Conservation (phyloP, 1,140 invertebrate species). For the Drosophila ambigua region DNA sequence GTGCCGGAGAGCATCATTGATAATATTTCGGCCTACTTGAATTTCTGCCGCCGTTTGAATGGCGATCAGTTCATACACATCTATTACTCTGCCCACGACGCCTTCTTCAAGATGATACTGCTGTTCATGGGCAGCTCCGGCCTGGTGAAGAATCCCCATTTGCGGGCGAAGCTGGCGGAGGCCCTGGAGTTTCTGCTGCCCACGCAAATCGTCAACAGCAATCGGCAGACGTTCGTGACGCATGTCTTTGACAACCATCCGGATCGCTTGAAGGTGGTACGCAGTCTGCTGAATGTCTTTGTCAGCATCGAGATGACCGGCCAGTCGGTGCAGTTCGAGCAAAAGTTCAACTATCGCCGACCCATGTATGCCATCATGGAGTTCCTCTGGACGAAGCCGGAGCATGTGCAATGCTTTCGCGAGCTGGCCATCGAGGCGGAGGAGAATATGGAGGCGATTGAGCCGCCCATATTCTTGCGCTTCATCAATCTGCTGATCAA, state of each 20-base stretch:
- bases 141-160: constrained; percentile 95
- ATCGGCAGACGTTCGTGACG: constrained; percentile 87
- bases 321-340: constrained; percentile 97
- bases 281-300: constrained; percentile 94
- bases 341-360: constrained; percentile 97
- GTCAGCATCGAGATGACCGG: constrained; percentile 99
- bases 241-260: constrained; percentile 92
- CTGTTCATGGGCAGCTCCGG: constrained; percentile 91
- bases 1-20: constrained; percentile 96
- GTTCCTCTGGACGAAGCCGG: constrained; percentile 93
- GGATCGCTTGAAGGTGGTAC: constrained; percentile 88
- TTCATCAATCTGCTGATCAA: constrained; percentile 98
- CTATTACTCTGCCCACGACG: constrained; percentile 83
- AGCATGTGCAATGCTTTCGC: constrained; percentile 90
- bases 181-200: constrained; percentile 93
- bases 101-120: constrained; percentile 90
- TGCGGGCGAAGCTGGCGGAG: constrained; percentile 95
- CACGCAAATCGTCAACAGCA: constrained; percentile 86
- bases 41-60: constrained; percentile 88
- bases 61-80: constrained; percentile 86
- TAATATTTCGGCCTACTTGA: constrained; percentile 92
- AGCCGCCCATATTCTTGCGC: constrained; percentile 95
- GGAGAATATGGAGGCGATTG: constrained; percentile 93
- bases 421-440: constrained; percentile 92
- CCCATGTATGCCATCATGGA: constrained; percentile 98